Evolutionary conservation across 2,888 invertebrate species (phyloP).

Genomic region (Temnothorax unifasciatus): DNA sequence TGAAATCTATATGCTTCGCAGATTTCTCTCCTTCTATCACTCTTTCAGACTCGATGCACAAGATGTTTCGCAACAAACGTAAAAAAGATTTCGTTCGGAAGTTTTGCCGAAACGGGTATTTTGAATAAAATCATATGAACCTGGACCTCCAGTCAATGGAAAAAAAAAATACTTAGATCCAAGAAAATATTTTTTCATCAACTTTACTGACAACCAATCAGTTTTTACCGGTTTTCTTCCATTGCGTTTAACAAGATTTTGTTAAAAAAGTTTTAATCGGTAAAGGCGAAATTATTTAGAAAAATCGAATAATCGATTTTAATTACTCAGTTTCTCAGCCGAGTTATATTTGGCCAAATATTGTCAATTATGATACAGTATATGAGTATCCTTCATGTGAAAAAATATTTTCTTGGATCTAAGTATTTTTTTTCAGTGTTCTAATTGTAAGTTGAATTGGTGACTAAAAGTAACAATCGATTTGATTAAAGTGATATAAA

Average conservation of each 20-base stretch:
- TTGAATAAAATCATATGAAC: neutral
- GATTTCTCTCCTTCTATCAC: slow-evolving; percentile 32
- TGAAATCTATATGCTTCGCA: slow-evolving; percentile 34
- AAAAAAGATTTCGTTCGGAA: neutral
- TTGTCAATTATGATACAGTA: slow-evolving; percentile 34
- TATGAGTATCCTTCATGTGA: neutral
- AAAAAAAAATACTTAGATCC: too few species aligned
- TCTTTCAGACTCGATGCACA: neutral
- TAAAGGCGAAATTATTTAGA: slow-evolving; percentile 2
- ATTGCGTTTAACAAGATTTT: neutral
- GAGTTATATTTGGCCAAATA: slow-evolving; percentile 1
- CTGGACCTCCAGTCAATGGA: too few species aligned
- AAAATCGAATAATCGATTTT: slow-evolving; percentile 4
- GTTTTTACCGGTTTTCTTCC: neutral
- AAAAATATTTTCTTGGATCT: too few species aligned
- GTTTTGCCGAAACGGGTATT: neutral
- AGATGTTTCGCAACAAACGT: neutral
- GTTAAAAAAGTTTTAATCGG: neutral
- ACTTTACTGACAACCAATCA: neutral
- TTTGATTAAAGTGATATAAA: neutral
- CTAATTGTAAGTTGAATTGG: neutral
- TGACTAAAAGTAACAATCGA: neutral
- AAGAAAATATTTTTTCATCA: too few species aligned
- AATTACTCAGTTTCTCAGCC: neutral
- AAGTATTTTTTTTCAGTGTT: too few species aligned